Base-by-base conservation (phyloP, 2,888 invertebrate species). In the Falcaria lacertinaria region DNA sequence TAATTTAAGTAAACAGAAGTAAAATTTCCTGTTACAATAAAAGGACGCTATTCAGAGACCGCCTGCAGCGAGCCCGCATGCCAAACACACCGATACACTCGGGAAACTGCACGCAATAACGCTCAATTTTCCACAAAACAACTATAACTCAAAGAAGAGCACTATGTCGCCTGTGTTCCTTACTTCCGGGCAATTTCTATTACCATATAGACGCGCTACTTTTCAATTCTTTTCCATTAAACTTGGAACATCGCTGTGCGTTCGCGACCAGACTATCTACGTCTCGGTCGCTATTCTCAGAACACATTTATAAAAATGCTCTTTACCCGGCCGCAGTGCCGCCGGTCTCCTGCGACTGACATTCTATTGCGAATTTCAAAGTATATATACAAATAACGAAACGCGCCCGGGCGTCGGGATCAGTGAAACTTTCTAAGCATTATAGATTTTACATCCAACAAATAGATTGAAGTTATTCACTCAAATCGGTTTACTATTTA, bases 161-260 rank as follows among this genome's bases (percentile, higher is more conserved):
- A 82, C 85, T 83, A 76, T 73, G 83, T 80, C 83, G 81, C 80
- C 80, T 83, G 75, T 82, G 79, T 81, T 87, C 79, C 80, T 85
- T 87, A 87, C 88, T 88, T 86, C 86, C 87, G 78, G 86, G 81
- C 87, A 86, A 88, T 88, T 87, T 89, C 83, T 87, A 89, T 89
- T 89, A 88, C 87, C 89, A 89, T 89, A 89, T 88, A 89, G 89
- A 89, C 82, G 79, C 80, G 87, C 85, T 86, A 86, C 86, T 89
- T 88, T 88, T 89, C 88, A 88, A 88, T 88, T 88, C 89, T 88
- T 88, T 88, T 88, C 88, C 87, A 89, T 88, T 89, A 88, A 88
- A 89, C 79, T 89, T 84, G 84, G 82, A 84, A 82, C 86, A 86
- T 83, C 79, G 83, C 64, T 63, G 77, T 84, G 86, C 85, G 85